Evolutionary conservation across 2,888 invertebrate genomes (phyloP).

Genomic region (Syritta pipiens): DNA sequence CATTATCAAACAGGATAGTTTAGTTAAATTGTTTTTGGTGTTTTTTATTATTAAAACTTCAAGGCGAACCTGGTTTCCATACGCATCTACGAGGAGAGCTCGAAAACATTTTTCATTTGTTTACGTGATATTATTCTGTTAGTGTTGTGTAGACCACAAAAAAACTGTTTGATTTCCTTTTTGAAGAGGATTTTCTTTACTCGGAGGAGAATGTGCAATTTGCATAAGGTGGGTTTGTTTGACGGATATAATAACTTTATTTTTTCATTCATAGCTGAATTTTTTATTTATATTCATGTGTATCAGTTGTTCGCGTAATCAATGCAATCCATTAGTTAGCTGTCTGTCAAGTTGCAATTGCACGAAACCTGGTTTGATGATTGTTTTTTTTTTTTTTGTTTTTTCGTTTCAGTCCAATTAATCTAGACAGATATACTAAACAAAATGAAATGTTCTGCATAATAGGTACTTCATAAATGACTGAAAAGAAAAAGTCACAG

Average conservation of each 20-base stretch:
- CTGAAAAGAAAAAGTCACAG: no score
- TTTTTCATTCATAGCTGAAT: conserved; percentile 8
- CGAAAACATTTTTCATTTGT: conserved; percentile 49
- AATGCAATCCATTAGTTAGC: no score
- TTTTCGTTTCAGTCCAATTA: no score
- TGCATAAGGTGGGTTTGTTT: conserved; percentile 67
- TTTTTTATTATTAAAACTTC: conserved; percentile 7
- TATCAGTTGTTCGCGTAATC: no score
- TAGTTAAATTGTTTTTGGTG: conserved; percentile 23
- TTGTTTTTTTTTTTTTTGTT: neutral
- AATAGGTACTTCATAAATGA: no score
- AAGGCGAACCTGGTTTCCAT: conserved; percentile 46
- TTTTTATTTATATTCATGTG: neutral
- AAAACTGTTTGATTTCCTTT: conserved; percentile 46
- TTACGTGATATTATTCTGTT: conserved; percentile 49
- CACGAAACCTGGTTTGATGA: no score
- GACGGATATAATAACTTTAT: conserved; percentile 31
- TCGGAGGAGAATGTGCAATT: conserved; percentile 61
- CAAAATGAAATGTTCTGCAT: no score
- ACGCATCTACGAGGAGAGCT: conserved; percentile 36
- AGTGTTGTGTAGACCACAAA: conserved; percentile 31
- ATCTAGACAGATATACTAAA: no score
- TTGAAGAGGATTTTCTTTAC: no score
- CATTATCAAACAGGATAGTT: conserved; percentile 34
- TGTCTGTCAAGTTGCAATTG: no score